Base-by-base conservation (phyloP, 1,140 invertebrate genomes). In the Coenobita brevimanus region DNA sequence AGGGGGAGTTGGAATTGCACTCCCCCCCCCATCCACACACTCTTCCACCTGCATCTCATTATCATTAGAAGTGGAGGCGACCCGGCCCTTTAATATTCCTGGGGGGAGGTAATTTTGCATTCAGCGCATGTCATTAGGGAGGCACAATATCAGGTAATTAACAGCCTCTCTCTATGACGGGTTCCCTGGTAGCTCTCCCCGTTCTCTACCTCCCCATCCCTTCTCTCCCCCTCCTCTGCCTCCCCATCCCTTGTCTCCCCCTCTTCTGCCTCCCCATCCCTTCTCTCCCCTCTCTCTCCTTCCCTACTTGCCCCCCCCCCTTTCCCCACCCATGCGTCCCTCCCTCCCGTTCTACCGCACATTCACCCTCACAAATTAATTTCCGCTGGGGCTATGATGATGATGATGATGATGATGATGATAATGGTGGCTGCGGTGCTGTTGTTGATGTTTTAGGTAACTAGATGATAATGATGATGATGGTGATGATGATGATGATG, bases 121-220 rank as follows among this genome's bases (percentile, higher is more conserved):
- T 86, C 83, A 86, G 57, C 83, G 83, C 75, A 86, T 86, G 83
- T 79, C 83, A 86, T 86, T 86, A 86, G 27, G 60, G 41, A 17
- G 54, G 73, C 73, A 86, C 83, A 86, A 86, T 86, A 86, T 86
- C 83, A 86, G 83, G 83, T 86, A 86, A 86, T 86, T 86, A 86
- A 86, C 83, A 67, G n/a, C n/a, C 69, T 78, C 80, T 64, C 60
- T 86, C 78, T 86, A 79, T 85, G 82, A 85, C 82, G 57, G 54
- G 73, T 67, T n/a, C n/a, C n/a, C n/a, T n/a, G n/a, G n/a, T n/a
- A n/a, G n/a, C n/a, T n/a, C n/a, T n/a, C n/a, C n/a, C n/a, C n/a
- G 73, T 4, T 15, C 36, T 43, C 64, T 57, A 57, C 17, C 36
- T 36, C 78, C 27, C 54, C 13, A n/a, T n/a, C 54, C 54, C 54